phyloP scores from a whole-genome alignment of 2,888 invertebrate genomes.

The Trimorus sp. region DNA sequence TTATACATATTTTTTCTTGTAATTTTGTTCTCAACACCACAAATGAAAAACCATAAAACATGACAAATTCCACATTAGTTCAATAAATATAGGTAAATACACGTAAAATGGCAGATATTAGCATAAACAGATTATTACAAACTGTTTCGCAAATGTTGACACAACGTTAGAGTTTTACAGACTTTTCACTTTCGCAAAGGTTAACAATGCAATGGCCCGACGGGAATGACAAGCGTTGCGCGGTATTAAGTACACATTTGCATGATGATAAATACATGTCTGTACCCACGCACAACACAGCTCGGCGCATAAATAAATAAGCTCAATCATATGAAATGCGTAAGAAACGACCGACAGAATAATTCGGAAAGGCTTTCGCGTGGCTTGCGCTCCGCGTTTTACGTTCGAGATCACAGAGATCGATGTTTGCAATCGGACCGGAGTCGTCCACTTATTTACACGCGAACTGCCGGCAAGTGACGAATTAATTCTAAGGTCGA shows the following conservation, averaged over 20 bases:
- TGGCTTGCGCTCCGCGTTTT: not conserved
- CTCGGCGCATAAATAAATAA: constrained; percentile 21
- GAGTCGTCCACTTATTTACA: constrained; percentile 21
- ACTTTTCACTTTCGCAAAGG: no score
- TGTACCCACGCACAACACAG: no score
- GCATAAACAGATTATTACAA: no score
- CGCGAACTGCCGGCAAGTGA: constrained; percentile 18
- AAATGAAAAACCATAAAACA: no score
- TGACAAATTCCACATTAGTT: no score
- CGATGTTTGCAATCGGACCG: constrained; percentile 25
- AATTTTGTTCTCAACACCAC: no score
- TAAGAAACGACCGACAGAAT: not conserved
- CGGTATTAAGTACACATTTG: not conserved
- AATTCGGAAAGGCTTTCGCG: constrained; percentile 4
- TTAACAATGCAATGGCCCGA: no score
- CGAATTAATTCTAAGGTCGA: constrained; percentile 30
- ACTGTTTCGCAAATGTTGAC: no score
- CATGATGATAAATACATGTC: not conserved
- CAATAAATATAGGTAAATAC: no score
- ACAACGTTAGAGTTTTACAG: no score
- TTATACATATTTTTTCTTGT: no score
- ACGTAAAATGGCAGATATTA: no score
- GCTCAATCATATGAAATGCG: constrained; percentile 15
- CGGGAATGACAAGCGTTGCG: not conserved
- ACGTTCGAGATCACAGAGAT: constrained; percentile 52